Percentiles rank a stretch among this genome's conserved stretches.
These are phyloP conservation scores for Glyptemys insculpta DNA, from an alignment of 2,797 vertebrate genomes.

Conservation along the genomic window DNA sequence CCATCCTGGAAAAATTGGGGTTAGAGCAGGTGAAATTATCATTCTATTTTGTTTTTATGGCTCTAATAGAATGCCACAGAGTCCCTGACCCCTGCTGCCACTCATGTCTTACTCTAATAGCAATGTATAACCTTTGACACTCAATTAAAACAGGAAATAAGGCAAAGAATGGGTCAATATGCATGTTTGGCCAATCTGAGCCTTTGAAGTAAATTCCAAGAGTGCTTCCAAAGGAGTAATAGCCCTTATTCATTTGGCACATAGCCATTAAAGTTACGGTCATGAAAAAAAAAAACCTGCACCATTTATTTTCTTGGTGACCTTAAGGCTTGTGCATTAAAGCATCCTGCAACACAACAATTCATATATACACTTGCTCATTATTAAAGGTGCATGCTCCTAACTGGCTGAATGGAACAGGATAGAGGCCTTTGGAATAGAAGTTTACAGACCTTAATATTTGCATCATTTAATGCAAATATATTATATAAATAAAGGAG, in stretches of 20 bases:
- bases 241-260: slow-evolving; percentile 54
- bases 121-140: slow-evolving; percentile 79
- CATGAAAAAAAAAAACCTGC: slow-evolving; percentile 1
- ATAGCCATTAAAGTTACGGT: neutral
- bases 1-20: slow-evolving; percentile 82
- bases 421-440: neutral
- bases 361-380: neutral
- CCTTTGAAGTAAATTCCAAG: slow-evolving; percentile 66
- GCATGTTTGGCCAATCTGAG: slow-evolving; percentile 58
- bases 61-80: slow-evolving; percentile 79
- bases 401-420: neutral
- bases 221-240: slow-evolving; percentile 39
- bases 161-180: slow-evolving; percentile 78
- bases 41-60: slow-evolving; percentile 82
- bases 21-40: slow-evolving; percentile 84
- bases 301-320: slow-evolving; percentile 27
- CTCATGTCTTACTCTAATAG: slow-evolving; percentile 80
- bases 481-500: slow-evolving; percentile 15
- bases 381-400: neutral
- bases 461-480: neutral
- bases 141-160: slow-evolving; percentile 84
- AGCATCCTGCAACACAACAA: neutral
- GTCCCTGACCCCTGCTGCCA: slow-evolving; percentile 79
- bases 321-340: slow-evolving; percentile 12
- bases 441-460: slow-evolving; percentile 5